These are phyloP conservation scores for Silurus meridionalis DNA, from an alignment of 2,113 vertebrate genomes.

Conservation along the genomic window DNA sequence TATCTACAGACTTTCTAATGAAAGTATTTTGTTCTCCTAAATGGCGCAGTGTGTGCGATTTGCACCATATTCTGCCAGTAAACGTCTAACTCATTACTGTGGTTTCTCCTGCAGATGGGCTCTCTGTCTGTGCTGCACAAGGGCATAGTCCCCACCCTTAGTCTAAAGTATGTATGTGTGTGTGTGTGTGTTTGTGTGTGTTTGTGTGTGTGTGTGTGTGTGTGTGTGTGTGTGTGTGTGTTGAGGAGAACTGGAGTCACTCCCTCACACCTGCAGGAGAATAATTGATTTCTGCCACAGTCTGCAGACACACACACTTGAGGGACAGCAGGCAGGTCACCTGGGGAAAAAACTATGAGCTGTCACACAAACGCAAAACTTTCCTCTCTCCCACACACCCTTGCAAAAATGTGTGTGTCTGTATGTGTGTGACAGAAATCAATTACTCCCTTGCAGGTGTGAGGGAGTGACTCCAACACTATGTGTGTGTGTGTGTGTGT, in stretches of 20 bases:
- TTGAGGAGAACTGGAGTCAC: slow-evolving; percentile 34
- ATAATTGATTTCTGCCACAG: slow-evolving; percentile 56
- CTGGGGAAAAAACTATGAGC: slow-evolving; percentile 44
- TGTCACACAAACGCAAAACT: slow-evolving; percentile 50
- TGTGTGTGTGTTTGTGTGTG: slow-evolving; percentile 2
- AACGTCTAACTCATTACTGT: background rate
- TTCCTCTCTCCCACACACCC: slow-evolving; percentile 28
- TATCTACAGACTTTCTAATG: slow-evolving; percentile 11
- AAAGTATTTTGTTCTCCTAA: slow-evolving; percentile 15
- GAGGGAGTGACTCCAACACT: slow-evolving; percentile 34
- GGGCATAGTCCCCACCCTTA: slow-evolving; percentile 28
- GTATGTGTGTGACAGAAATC: slow-evolving; percentile 40
- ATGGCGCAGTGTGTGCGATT: background rate
- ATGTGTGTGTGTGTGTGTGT: slow-evolving; percentile 21
- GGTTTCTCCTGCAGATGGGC: slow-evolving; percentile 16
- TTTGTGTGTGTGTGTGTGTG: background rate
- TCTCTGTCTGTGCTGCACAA: slow-evolving; percentile 32
- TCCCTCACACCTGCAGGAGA: slow-evolving; percentile 56
- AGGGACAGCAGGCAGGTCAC: slow-evolving; percentile 44
- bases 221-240: slow-evolving; percentile 5
- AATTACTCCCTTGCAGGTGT: slow-evolving; percentile 53
- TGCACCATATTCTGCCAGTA: background rate
- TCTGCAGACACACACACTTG: slow-evolving; percentile 32
- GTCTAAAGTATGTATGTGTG: slow-evolving; percentile 20
- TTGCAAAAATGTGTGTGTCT: slow-evolving; percentile 17